These are phyloP conservation scores for Bombus sylvicola DNA, from an alignment of 1,140 invertebrate genomes.

Conservation along the genomic window DNA sequence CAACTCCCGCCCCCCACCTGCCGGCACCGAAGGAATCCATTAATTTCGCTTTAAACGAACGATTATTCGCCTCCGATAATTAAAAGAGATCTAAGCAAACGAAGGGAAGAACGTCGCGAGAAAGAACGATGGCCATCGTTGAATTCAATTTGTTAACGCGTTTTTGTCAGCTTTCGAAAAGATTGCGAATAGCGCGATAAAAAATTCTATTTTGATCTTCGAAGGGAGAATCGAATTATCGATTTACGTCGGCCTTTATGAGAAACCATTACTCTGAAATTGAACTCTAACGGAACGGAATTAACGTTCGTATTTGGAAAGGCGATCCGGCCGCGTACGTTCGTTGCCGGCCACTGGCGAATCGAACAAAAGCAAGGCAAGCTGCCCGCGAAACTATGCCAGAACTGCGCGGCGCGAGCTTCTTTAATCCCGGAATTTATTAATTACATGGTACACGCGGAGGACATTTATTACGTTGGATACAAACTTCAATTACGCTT, in stretches of 20 bases:
- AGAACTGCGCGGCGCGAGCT: background rate
- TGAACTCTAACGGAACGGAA: background rate
- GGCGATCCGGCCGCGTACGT: background rate
- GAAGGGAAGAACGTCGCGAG: background rate
- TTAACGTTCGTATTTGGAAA: background rate
- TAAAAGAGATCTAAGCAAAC: slow-evolving; percentile 31
- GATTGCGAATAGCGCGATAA: too few species aligned
- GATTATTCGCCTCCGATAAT: slow-evolving; percentile 46
- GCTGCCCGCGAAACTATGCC: background rate
- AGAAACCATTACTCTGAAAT: background rate
- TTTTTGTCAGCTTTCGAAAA: too few species aligned
- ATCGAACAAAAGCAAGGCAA: background rate
- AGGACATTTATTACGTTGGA: slow-evolving; percentile 51
- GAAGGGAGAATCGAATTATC: too few species aligned
- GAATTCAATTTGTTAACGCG: too few species aligned
- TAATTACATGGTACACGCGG: slow-evolving; percentile 42
- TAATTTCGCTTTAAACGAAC: slow-evolving; percentile 49
- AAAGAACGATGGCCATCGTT: too few species aligned
- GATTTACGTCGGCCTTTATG: background rate
- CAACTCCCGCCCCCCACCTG: background rate
- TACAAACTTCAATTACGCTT: slow-evolving; percentile 52
- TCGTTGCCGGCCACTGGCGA: background rate
- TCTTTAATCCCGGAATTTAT: slow-evolving; percentile 54
- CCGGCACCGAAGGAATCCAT: background rate
- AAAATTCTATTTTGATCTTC: too few species aligned